A percentile compares a stretch with the other conserved stretches of the same genome.
These are phyloP conservation scores for Jordanella pulchra DNA, from an alignment of 2,797 vertebrate species.

Conservation along the genomic window DNA sequence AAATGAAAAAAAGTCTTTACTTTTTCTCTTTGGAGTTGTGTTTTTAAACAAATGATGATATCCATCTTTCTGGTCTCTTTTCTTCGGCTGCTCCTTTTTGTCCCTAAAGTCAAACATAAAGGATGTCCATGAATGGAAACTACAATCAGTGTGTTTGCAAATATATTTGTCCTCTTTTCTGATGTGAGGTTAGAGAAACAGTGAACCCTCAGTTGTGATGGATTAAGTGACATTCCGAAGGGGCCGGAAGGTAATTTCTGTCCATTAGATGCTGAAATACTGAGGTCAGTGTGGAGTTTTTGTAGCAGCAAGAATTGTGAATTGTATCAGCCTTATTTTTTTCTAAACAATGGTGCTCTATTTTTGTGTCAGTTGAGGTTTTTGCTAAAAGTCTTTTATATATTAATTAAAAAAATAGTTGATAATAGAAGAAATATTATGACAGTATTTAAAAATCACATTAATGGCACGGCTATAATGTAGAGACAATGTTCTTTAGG, in stretches of 20 bases:
- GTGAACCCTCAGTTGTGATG: constrained; percentile 49
- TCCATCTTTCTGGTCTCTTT: constrained; percentile 35
- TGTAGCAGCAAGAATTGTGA: constrained; percentile 30
- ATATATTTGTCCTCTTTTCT: constrained; percentile 48
- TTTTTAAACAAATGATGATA: constrained; percentile 50
- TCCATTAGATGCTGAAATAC: constrained; percentile 51
- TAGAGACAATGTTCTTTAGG: no score
- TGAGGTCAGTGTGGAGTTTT: constrained; percentile 56
- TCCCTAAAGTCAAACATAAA: constrained; percentile 24
- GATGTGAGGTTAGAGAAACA: constrained; percentile 59
- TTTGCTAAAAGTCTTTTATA: constrained; percentile 24
- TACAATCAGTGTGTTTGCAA: constrained; percentile 62
- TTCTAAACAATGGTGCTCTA: constrained; percentile 18
- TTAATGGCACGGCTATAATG: no score
- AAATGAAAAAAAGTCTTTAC: constrained; percentile 44
- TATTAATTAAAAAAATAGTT: constrained; percentile 32
- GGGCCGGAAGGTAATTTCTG: constrained; percentile 52
- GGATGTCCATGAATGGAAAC: constrained; percentile 29
- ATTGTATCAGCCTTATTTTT: constrained; percentile 40
- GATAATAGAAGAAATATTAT: constrained; percentile 8
- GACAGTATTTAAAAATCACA: neutral
- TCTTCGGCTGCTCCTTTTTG: constrained; percentile 16
- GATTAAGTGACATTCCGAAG: constrained; percentile 66
- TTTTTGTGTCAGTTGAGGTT: constrained; percentile 18
- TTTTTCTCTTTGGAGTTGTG: constrained; percentile 34